Base-by-base conservation (phyloP, 2,113 vertebrate genomes). In the Pygoscelis adeliae region DNA sequence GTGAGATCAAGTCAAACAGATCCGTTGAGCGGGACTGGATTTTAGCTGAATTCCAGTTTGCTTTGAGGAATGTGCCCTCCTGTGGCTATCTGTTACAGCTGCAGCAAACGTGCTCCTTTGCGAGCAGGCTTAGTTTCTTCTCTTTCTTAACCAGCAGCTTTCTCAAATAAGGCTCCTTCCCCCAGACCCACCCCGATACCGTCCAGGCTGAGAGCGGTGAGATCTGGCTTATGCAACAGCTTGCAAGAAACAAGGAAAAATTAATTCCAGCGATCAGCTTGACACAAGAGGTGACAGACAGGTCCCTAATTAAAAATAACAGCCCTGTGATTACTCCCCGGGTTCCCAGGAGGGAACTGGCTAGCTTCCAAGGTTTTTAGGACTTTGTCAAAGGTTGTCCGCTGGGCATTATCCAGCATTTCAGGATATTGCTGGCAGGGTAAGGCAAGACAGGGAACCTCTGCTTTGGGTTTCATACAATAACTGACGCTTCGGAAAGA, bases 41-140 rank as follows among this genome's bases (percentile, higher is more conserved):
- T 59, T 11, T 32, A 59, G 56, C 83, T 44, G 80, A 44, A 46
- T 87, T 72, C 44, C 56, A 26, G 65, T 89, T 96, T 87, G 81
- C 90, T 94, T 84, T 76, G 93, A 91, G 96, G 87, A 96, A 66
- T 8, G 3, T 96, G 97, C 94, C 97, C 96, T 96, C 97, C 78
- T 96, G 96, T 94, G 97, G 95, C 94, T 53, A 21, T 62, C 72
- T 89, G 72, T 5, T 38, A 90, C 62, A 96, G 93, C 93, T 97
- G 96, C 95, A 97, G 83, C 89, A 50, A 46, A n/a, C 14, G 2
- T 1, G 2, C 30, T 40, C 8, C 58, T 15, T 6, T 5, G 15
- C 5, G 0, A 62, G 19, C 40, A 50, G 52, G 26, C 17, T 40
- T 11, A 0, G 0, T 30, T 47, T 27, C 59, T 67, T 32, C 56